Percentiles rank a stretch among this genome's conserved stretches.
These are phyloP conservation scores for Canis aureus DNA, from an alignment of 2,113 vertebrate genomes.

Conservation along the genomic window DNA sequence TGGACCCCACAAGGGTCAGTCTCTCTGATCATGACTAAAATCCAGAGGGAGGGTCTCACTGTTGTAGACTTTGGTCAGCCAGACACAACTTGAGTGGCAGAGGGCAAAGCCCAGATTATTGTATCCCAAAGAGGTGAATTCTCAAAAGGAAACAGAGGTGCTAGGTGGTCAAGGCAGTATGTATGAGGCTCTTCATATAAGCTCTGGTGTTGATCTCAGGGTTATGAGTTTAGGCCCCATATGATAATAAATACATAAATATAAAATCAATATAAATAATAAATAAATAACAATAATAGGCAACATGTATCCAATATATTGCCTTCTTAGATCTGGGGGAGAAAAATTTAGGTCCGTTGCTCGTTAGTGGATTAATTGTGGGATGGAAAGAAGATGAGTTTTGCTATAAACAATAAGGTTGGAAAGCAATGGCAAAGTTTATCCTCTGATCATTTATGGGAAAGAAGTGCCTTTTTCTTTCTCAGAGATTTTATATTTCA, in stretches of 20 bases:
- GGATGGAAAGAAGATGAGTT: background rate
- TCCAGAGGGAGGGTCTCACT: background rate
- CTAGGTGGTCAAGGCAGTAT: background rate
- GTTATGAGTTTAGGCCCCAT: background rate
- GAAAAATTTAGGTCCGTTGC: background rate
- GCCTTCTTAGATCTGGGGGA: background rate
- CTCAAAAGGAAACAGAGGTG: background rate
- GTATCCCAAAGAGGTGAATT: background rate
- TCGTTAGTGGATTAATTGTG: background rate
- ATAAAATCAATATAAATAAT: too few relatives aligned
- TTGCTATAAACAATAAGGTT: background rate
- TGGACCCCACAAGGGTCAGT: rapidly evolving
- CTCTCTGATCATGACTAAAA: background rate
- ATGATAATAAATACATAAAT: too few relatives aligned
- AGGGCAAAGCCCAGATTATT: background rate
- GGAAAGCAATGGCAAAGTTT: slow-evolving; percentile 4
- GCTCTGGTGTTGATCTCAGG: background rate
- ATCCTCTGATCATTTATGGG: background rate
- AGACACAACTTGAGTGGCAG: background rate
- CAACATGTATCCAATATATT: background rate
- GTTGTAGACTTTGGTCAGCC: background rate
- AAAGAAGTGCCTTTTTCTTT: background rate
- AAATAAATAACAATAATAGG: background rate
- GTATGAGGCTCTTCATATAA: background rate
- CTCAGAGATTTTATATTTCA: background rate